Base-by-base conservation (phyloP, 2,113 vertebrate genomes). In the Carassius auratus region DNA sequence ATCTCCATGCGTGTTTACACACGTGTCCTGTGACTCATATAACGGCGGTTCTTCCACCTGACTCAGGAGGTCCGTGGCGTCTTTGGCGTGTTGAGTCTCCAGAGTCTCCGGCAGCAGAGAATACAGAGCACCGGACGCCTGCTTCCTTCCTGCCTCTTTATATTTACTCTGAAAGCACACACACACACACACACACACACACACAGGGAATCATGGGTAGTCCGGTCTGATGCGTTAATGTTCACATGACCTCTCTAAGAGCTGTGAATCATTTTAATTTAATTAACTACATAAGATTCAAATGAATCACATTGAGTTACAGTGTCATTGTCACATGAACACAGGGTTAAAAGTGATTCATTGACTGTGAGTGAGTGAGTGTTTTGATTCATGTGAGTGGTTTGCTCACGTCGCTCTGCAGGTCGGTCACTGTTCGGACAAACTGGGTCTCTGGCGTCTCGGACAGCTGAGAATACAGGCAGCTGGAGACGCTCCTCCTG, bases 21-120 rank as follows among this genome's bases (percentile, higher is more conserved):
- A 36, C 0, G 13, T n/a, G 17, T 42, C 36, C 17, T 3, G 17
- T 0, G 15, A 45, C 26, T 21, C 75, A 21, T 10, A 48, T 55
- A 26, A 57, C 15, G 2, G 8, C 68, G 9, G 8, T 5, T 61
- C 21, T 61, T 0, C 4, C 89, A 98, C 97, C 97, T 97, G 88
- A 66, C 90, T 94, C 87, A 90, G 91, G 0, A 92, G 88, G 74
- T 88, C 83, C 0, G 90, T 88, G 0, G 89, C 84, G 50, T 93
- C 93, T 76, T 87, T 92, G 6, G 92, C 90, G 8, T 90, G 92
- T 5, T 89, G 91, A 0, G 90, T 93, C 55, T 93, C 92, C 87
- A 90, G 77, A 14, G 93, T 93, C 57, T 91, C 92, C 2, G 93
- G 90, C 0, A 93, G 83, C 66, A 87, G 85, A 0, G 89, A 90